Evolutionary conservation across 2,797 vertebrate species (phyloP).

Genomic region (Phataginus tetradactyla): DNA sequence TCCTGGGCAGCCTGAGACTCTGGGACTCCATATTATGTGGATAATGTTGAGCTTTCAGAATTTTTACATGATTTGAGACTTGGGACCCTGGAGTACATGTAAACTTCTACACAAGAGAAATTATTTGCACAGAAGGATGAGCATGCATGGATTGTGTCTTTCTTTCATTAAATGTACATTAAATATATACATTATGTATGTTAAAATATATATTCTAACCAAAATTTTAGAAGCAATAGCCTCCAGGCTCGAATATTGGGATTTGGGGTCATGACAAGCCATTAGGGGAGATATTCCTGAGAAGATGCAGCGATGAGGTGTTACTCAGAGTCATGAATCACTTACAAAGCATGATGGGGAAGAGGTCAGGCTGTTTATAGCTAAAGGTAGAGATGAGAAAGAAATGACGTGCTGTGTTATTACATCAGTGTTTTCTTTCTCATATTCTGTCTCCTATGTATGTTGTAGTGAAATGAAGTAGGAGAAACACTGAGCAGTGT

Average conservation of each 20-base stretch:
- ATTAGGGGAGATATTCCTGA: neutral
- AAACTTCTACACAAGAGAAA: neutral
- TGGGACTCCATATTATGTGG: neutral
- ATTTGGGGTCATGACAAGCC: neutral
- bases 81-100: neutral
- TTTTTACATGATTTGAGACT: neutral
- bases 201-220: neutral
- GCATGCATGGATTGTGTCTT: neutral
- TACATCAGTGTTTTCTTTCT: neutral
- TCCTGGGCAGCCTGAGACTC: neutral
- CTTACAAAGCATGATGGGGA: neutral
- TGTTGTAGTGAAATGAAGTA: neutral
- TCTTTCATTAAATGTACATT: neutral
- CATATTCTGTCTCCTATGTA: neutral
- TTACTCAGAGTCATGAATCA: neutral
- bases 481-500: neutral
- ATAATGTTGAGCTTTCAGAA: neutral
- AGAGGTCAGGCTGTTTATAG: neutral
- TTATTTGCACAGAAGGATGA: neutral
- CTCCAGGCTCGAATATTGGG: no score
- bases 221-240: neutral
- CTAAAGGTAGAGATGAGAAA: neutral
- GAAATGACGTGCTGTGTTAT: neutral
- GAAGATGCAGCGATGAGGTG: neutral
- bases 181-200: neutral